phyloP scores from a whole-genome alignment of 2,888 invertebrate species.

The Rhimphoctona megacephalus region DNA sequence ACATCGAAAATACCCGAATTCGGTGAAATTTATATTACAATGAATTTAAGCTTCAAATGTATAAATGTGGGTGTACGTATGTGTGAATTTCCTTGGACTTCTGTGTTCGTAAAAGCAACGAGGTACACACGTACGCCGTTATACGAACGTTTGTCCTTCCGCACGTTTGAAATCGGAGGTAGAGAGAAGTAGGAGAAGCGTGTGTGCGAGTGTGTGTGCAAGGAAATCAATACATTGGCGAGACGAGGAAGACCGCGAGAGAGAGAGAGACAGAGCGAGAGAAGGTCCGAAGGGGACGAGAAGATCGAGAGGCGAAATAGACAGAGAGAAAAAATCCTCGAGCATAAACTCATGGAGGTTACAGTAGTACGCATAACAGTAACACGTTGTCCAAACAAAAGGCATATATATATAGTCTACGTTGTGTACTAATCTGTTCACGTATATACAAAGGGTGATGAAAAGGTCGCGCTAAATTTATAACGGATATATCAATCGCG shows the following conservation, averaged over 20 bases:
- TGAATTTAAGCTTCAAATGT: background rate
- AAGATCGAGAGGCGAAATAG: constrained; percentile 47
- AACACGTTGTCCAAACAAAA: constrained; percentile 37
- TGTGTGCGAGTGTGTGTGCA: constrained; percentile 49
- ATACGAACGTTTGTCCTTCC: constrained; percentile 78
- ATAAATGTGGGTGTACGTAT: background rate
- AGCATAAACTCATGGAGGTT: constrained; percentile 69
- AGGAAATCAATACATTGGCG: constrained; percentile 70
- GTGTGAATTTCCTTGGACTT: background rate
- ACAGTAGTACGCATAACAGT: constrained; percentile 48
- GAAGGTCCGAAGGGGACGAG: constrained; percentile 46
- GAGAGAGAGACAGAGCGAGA: constrained; percentile 58
- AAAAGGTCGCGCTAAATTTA: background rate
- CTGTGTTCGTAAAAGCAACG: constrained; percentile 32
- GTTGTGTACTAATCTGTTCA: constrained; percentile 22
- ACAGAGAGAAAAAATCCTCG: constrained; percentile 66
- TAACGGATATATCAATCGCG: background rate
- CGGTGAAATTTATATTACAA: constrained; percentile 9
- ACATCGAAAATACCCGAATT: background rate
- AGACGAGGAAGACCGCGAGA: constrained; percentile 57
- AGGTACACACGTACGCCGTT: constrained; percentile 46
- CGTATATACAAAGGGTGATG: constrained; percentile 41
- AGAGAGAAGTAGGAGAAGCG: constrained; percentile 49
- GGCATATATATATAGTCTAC: constrained; percentile 51
- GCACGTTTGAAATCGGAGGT: constrained; percentile 78